phyloP scores from a whole-genome alignment of 2,113 vertebrate genomes.

The Brachypodius melanocephalos region DNA sequence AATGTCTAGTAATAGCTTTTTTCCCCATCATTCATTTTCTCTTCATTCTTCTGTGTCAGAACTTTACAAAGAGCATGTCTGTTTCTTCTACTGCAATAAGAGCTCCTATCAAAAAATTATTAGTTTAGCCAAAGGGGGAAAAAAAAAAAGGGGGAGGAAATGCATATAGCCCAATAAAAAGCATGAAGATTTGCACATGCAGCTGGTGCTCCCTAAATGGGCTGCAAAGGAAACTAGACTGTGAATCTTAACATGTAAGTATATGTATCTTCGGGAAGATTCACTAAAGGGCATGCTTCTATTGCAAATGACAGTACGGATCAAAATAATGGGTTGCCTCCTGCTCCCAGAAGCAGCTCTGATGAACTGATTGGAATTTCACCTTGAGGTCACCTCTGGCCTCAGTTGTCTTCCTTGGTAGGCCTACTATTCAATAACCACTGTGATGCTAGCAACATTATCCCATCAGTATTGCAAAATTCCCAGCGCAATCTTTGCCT shows the following conservation, averaged over 20 bases:
- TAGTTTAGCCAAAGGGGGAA: neutral
- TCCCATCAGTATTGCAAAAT: neutral
- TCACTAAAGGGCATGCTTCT: neutral
- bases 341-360: neutral
- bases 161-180: neutral
- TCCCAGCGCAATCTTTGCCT: neutral
- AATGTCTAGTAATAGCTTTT: neutral
- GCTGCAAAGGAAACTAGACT: neutral
- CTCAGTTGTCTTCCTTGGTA: neutral
- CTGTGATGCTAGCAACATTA: neutral
- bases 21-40: neutral
- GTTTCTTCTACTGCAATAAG: neutral
- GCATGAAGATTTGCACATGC: neutral
- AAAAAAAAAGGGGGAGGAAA: neutral
- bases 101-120: neutral
- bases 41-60: neutral
- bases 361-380: slow-evolving; percentile 1
- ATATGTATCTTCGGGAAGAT: neutral
- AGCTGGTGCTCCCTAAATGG: neutral
- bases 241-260: neutral
- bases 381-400: neutral
- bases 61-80: neutral
- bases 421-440: neutral
- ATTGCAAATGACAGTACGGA: neutral
- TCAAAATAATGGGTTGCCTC: slow-evolving; percentile 7